A percentile compares a stretch with the other conserved stretches of the same genome.
phyloP scores from a whole-genome alignment of 2,888 invertebrate species.

The Epistrophe eligans region DNA sequence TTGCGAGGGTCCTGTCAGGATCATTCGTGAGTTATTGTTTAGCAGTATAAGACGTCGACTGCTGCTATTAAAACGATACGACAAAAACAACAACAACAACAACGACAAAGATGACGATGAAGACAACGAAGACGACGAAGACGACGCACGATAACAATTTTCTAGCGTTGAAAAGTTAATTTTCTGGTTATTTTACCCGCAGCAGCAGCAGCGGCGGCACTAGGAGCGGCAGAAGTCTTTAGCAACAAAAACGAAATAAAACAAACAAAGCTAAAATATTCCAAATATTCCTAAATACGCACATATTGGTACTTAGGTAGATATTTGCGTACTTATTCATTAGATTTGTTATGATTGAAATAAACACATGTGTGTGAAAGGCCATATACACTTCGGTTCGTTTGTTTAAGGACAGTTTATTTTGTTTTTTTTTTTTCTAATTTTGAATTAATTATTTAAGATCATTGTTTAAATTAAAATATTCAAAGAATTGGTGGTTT shows the following conservation, averaged over 20 bases:
- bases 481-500: too few species aligned
- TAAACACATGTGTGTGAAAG: slow-evolving; percentile 26
- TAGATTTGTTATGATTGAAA: slow-evolving; percentile 44
- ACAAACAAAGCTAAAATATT: slow-evolving; percentile 28
- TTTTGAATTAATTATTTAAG: too few species aligned
- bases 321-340: slow-evolving; percentile 27
- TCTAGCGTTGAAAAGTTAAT: slow-evolving; percentile 40
- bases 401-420: background rate
- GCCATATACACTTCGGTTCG: slow-evolving; percentile 1
- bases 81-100: background rate
- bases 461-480: too few species aligned
- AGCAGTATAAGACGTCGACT: slow-evolving; percentile 40
- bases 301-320: slow-evolving; percentile 32
- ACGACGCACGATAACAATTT: slow-evolving; percentile 49
- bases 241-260: slow-evolving; percentile 13
- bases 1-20: slow-evolving; percentile 56
- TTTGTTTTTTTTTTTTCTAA: background rate
- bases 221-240: background rate
- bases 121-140: background rate
- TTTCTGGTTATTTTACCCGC: slow-evolving; percentile 44
- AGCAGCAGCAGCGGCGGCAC: background rate
- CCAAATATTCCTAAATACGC: slow-evolving; percentile 34
- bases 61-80: slow-evolving; percentile 45
- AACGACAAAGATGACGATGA: background rate
- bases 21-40: slow-evolving; percentile 58